These are phyloP conservation scores for Sphenopsis melanotis DNA, from an alignment of 2,797 vertebrate genomes.

Conservation along the genomic window DNA sequence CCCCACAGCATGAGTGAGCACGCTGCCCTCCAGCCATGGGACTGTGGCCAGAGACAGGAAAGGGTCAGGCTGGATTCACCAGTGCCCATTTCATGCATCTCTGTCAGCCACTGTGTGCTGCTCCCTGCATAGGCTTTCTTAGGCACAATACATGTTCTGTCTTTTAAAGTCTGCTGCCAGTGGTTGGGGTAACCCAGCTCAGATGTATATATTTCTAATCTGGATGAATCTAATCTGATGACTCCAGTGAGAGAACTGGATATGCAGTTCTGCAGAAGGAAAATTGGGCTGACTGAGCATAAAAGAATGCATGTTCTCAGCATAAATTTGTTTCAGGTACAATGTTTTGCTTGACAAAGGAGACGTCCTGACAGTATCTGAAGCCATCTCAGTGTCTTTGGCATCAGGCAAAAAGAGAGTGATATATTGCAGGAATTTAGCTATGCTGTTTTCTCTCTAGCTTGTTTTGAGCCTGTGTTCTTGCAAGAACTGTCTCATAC, in stretches of 20 bases:
- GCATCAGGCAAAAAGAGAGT: background rate
- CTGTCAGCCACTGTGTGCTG: background rate
- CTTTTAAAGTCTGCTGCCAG: background rate
- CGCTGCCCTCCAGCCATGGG: rapidly evolving
- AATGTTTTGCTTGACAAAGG: background rate
- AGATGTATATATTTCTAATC: background rate
- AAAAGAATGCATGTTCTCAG: background rate
- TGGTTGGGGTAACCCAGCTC: background rate
- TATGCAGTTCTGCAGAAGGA: background rate
- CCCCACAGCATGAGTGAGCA: background rate
- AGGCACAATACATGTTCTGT: background rate
- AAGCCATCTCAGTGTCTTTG: background rate
- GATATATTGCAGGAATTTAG: background rate
- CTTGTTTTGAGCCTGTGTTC: background rate
- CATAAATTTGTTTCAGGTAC: background rate
- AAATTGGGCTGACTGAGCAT: background rate
- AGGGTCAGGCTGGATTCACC: background rate
- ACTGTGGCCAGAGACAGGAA: background rate
- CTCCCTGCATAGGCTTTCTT: background rate
- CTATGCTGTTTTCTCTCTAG: background rate
- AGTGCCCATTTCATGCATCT: background rate
- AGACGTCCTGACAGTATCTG: background rate
- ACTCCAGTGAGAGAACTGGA: background rate
- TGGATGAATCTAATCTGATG: background rate
- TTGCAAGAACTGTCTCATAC: background rate